Conservation (phyloP, 1,140 invertebrate genomes). For the Drosophila paulistorum region DNA sequence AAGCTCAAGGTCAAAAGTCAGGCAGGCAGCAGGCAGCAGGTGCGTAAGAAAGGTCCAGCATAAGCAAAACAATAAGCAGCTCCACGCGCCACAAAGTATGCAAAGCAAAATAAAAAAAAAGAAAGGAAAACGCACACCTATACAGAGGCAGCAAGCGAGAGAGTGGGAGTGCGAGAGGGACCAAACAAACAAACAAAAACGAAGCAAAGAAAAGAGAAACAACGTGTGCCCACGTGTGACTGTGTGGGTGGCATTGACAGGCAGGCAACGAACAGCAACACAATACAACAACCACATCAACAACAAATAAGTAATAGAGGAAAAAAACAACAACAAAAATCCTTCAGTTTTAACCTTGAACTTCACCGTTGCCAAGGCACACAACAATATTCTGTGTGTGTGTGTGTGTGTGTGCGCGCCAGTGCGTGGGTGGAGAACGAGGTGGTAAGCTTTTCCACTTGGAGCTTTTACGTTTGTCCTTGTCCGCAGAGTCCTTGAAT, state of each 20-base stretch:
- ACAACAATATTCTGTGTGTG: slow-evolving; percentile 9
- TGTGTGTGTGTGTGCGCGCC: slow-evolving; percentile 6
- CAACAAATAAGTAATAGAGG: background rate
- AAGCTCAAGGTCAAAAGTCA: slow-evolving; percentile 56
- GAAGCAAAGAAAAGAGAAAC: slow-evolving; percentile 4
- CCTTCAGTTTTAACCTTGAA: slow-evolving; percentile 76
- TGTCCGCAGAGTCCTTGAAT: slow-evolving; percentile 69
- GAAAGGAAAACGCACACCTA: background rate
- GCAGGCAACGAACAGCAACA: slow-evolving; percentile 18
- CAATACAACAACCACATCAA: slow-evolving; percentile 25
- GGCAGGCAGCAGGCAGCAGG: slow-evolving; percentile 46
- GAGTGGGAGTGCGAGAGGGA: slow-evolving; percentile 12
- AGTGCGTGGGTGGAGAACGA: background rate
- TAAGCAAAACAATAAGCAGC: slow-evolving; percentile 64
- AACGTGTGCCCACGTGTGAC: slow-evolving; percentile 5
- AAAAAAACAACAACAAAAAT: slow-evolving; percentile 29
- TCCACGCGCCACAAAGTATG: slow-evolving; percentile 74
- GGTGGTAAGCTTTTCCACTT: slow-evolving; percentile 10
- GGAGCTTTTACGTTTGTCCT: slow-evolving; percentile 71
- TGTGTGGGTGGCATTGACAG: slow-evolving; percentile 44
- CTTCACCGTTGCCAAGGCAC: slow-evolving; percentile 74
- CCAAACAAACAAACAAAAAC: background rate
- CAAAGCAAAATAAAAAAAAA: slow-evolving; percentile 38
- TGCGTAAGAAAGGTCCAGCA: slow-evolving; percentile 62
- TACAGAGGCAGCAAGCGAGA: slow-evolving; percentile 7